Base-by-base conservation (phyloP, 2,113 vertebrate genomes). In the Elachura formosa region DNA sequence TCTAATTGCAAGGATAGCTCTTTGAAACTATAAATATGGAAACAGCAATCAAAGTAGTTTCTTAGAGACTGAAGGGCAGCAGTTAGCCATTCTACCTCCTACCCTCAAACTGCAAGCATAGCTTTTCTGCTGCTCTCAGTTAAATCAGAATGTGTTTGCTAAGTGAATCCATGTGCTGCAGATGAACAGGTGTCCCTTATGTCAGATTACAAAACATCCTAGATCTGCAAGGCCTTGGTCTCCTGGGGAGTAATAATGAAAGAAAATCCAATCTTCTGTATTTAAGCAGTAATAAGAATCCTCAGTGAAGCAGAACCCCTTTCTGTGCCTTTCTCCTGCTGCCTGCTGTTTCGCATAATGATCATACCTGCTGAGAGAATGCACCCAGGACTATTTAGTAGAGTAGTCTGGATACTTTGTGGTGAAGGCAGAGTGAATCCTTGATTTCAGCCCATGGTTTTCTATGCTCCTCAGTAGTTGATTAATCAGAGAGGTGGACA, bases 231-330 rank as follows among this genome's bases (percentile, higher is more conserved):
- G 83, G 76, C 76, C 23, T 20, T 28, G 73, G 92, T 68, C 83
- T 97, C 93, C 87, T 89, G 85, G 82, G 86, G 83, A 81, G 77
- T 84, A 92, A 68, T 95, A 93, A 93, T 94, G 92, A 86, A 96
- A 96, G 88, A 92, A 97, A 94, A 95, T 94, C 93, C 85, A 77
- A 92, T 97, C 92, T 96, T 86, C 72, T 55, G 79, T 89, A 90
- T 94, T 95, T 91, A 93, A 91, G 83, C 76, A 80, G 83, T 96
- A 96, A 95, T 97, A 97, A 93, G 93, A 94, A 92, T 96, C 61
- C 76, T 93, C 83, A 93, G 83, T 89, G 95, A 96, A 96, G 93
- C 94, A 95, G 94, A 96, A 95, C 90, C 79, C 56, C 84, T 56
- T 72, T 92, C 90, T 76, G 29, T 82, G 84, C 68, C 71, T 90